Percentiles rank a stretch among this genome's conserved stretches.
These are phyloP conservation scores for Dasysyrphus tricinctus DNA, from an alignment of 2,888 invertebrate genomes.

Conservation along the genomic window DNA sequence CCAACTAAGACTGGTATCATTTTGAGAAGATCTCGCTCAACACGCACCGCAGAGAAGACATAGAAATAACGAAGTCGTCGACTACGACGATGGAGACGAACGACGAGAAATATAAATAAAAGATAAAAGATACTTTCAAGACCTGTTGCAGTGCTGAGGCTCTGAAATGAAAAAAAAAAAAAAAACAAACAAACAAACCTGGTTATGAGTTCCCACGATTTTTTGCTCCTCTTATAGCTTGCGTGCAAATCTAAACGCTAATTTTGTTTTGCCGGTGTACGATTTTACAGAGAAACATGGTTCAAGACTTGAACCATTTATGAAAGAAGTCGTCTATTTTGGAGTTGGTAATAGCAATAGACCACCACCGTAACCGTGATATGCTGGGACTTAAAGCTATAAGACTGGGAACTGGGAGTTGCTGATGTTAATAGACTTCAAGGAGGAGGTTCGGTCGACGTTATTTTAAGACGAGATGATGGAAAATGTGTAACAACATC, in stretches of 20 bases:
- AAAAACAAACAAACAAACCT: conserved; percentile 12
- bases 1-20: conserved; percentile 47
- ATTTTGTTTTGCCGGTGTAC: conserved; percentile 52
- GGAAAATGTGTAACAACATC: conserved; percentile 71
- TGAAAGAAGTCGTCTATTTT: conserved; percentile 63
- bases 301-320: conserved; percentile 66
- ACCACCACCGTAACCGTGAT: conserved; percentile 57
- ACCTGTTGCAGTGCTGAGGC: conserved; percentile 35
- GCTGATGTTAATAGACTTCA: conserved; percentile 53
- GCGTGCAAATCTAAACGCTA: conserved; percentile 59
- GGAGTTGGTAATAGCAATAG: conserved; percentile 65
- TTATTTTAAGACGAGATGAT: conserved; percentile 48
- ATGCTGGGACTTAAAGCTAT: neutral
- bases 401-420: conserved; percentile 7
- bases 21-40: conserved; percentile 70
- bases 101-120: conserved; percentile 15
- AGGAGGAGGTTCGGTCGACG: conserved; percentile 13
- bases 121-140: conserved; percentile 56
- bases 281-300: conserved; percentile 38
- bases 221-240: conserved; percentile 40
- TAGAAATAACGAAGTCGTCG: neutral
- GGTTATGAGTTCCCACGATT: conserved; percentile 71
- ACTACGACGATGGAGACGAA: conserved; percentile 1
- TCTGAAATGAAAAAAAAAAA: conserved; percentile 5
- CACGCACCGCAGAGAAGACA: conserved; percentile 44